Base-by-base conservation (phyloP, 2,113 vertebrate genomes). In the Oryzias celebensis region DNA sequence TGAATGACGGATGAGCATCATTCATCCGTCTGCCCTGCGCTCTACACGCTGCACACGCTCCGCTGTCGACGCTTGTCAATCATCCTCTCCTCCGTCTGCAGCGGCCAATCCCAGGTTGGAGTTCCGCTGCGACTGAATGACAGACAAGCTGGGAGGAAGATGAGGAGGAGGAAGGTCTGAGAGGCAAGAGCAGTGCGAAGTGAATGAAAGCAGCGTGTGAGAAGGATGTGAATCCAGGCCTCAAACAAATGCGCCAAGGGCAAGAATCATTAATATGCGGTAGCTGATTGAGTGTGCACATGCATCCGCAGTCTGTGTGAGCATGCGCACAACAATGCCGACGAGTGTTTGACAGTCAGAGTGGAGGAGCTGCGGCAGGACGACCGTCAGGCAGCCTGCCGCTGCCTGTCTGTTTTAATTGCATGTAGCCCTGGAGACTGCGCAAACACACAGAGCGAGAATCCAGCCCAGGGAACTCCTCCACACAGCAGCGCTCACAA, bases 321-420 rank as follows among this genome's bases (percentile, higher is more conserved):
- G 62, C 68, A 49, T 53, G 17, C n/a, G 15, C 22, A 12, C 4
- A 41, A 52, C 44, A 23, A 59, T 50, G 71, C 54, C 46, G 20
- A 58, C 61, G 62, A 58, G 49, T 68, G 62, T 75, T 16, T 75
- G 79, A 76, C 63, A 84, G 77, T 49, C 57, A 61, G 81, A 42
- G 15, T 50, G 76, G 68, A 71, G 78, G 73, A 75, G 76, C 68
- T 42, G 78, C 78, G 73, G 68, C 57, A 62, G 71, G 67, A 80
- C 45, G 66, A 65, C 78, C 66, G 69, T 78, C 83, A 87, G 73
- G 73, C 80, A 68, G 78, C 80, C 80, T 75, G 59, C 82, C 75
- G 68, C 81, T 82, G 77, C 66, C 83, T 80, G 78, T 80, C 83
- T 80, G 71, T 76, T 85, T 85, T 85, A 87, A 87, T 84, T 85